Conservation (phyloP, 1,140 invertebrate genomes). For the Bombus confusus region DNA sequence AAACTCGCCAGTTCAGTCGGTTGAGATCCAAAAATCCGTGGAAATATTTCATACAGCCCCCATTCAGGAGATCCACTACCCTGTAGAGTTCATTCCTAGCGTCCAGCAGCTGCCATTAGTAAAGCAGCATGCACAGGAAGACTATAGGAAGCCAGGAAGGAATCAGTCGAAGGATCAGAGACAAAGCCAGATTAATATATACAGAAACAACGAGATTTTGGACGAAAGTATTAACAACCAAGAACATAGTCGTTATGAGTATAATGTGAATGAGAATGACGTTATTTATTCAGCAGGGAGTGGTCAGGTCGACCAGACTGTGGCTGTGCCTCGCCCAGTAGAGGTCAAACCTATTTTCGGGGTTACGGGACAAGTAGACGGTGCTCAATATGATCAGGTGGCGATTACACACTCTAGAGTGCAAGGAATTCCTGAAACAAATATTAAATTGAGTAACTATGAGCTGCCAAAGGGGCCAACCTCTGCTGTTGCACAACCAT, state of each 20-base stretch:
- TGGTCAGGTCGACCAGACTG: not conserved
- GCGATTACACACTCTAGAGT: not conserved
- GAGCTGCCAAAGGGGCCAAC: not conserved
- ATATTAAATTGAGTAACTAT: not conserved
- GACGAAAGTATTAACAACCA: slow-evolving; percentile 35
- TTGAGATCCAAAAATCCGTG: slow-evolving; percentile 79
- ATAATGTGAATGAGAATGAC: slow-evolving; percentile 46
- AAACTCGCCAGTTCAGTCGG: slow-evolving; percentile 40
- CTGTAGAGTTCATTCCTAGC: slow-evolving; percentile 65
- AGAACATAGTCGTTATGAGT: slow-evolving; percentile 37
- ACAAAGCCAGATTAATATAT: slow-evolving; percentile 26
- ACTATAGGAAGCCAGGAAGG: slow-evolving; percentile 17
- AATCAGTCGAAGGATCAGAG: slow-evolving; percentile 26
- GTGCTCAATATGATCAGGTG: slow-evolving; percentile 14
- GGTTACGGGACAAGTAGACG: slow-evolving; percentile 16
- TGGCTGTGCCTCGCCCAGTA: not conserved
- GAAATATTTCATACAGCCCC: slow-evolving; percentile 77
- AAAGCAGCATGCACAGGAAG: slow-evolving; percentile 39
- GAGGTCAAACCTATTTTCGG: not conserved
- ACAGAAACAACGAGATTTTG: slow-evolving; percentile 44
- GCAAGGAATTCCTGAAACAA: not conserved
- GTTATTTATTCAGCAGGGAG: not conserved
- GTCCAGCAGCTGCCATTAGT: slow-evolving; percentile 45
- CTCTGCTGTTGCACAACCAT: not conserved
- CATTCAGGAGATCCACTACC: slow-evolving; percentile 77